These are phyloP conservation scores for Microctenopoma steveboyesi DNA, from an alignment of 2,797 vertebrate species.

Conservation along the genomic window DNA sequence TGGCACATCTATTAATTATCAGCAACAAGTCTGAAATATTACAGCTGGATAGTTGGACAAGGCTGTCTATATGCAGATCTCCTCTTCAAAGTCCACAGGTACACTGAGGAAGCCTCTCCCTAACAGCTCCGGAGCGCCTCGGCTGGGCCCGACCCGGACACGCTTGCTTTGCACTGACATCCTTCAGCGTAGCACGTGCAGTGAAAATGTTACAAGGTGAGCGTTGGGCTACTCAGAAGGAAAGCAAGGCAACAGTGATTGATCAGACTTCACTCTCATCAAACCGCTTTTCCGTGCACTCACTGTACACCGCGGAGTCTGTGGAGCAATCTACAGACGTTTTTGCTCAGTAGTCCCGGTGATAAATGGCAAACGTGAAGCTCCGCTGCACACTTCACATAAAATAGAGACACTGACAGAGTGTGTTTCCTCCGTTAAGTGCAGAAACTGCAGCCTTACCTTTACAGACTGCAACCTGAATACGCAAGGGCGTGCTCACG, in stretches of 20 bases:
- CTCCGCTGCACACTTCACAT: constrained; percentile 23
- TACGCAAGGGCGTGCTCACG: neutral
- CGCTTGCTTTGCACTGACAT: constrained; percentile 80
- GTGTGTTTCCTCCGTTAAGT: neutral
- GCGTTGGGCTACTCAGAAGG: neutral
- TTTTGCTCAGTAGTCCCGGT: constrained; percentile 6
- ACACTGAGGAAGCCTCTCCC: constrained; percentile 85
- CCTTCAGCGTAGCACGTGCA: constrained; percentile 62
- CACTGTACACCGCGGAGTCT: neutral
- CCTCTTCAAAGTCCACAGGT: neutral
- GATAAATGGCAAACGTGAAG: constrained; percentile 39
- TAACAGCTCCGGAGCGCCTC: constrained; percentile 78
- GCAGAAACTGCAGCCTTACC: constrained; percentile 13
- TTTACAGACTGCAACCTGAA: constrained; percentile 26
- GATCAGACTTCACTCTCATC: neutral
- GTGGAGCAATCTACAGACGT: constrained; percentile 23
- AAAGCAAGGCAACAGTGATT: neutral
- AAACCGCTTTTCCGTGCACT: neutral
- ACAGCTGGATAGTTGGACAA: neutral
- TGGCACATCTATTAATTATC: constrained; percentile 25
- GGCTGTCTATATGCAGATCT: neutral
- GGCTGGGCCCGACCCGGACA: constrained; percentile 62
- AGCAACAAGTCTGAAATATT: constrained; percentile 20
- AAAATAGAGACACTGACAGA: constrained; percentile 6
- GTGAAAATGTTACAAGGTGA: constrained; percentile 1